Base-by-base conservation (phyloP, 2,888 invertebrate species). In the Lasioglossum vierecki region DNA sequence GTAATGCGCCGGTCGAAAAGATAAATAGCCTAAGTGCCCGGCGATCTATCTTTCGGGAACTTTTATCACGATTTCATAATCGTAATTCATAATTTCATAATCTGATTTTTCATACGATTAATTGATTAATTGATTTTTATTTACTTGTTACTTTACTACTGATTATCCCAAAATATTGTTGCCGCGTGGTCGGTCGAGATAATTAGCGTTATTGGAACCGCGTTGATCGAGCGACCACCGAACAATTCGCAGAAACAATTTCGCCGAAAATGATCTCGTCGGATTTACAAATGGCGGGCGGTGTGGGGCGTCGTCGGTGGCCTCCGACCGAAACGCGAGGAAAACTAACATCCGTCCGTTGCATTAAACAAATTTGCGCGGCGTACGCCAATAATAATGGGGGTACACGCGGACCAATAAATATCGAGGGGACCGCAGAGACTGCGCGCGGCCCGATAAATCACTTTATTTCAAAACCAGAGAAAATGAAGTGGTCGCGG, bases 391-490 rank as follows among this genome's bases (percentile, higher is more conserved):
- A 87, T 83, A 85, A 85, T 86, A 86, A 79, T 72, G 86, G 82
- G 86, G 82, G 72, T 82, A 80, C 80, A 80, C 80, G 77, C 72
- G 77, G 74, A 72, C 82, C 82, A 81, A 88, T 88, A 88, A 88
- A 86, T 82, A 85, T 88, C 76, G 80, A 76, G 73, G 68, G 77
- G 78, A 74, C 80, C 76, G 79, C 88, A 46, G 78, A 30, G 66
- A 9, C 35, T 60, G 76, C 26, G 35, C 26, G 35, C 71, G 77
- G 46, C 46, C 41, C 79, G 71, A 88, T 89, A 85, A 88, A 88
- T 88, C 88, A 88, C 73, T 88, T 88, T 86, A 85, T 88, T 88
- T 88, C 87, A 83, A 83, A 87, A 80, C 78, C 85, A 80, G 85
- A 57, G 80, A 89, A 88, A 89, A 89, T 87, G 82, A 88, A 88